phyloP scores from a whole-genome alignment of 2,113 vertebrate genomes.

The Labeo rohita region DNA sequence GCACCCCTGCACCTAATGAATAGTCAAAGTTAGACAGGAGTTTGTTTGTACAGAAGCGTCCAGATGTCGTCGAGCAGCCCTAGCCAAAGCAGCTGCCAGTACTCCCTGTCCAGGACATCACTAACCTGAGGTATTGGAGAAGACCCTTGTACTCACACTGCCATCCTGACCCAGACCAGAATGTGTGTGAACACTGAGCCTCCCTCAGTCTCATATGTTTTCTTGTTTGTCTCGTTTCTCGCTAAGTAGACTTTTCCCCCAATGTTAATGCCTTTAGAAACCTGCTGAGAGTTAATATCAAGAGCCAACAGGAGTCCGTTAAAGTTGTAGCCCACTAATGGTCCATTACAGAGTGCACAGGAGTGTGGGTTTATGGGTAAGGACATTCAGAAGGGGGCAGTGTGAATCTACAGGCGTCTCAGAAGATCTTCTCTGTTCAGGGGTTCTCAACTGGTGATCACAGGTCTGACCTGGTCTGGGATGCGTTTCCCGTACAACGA shows the following conservation, averaged over 20 bases:
- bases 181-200: background rate
- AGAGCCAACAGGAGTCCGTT: conserved; percentile 52
- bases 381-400: conserved; percentile 55
- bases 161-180: background rate
- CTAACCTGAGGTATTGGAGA: background rate
- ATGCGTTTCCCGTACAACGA: too few species aligned
- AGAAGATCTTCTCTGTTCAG: background rate
- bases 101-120: background rate
- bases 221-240: conserved; percentile 26
- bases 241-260: conserved; percentile 36
- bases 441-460: too few species aligned
- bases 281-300: conserved; percentile 51
- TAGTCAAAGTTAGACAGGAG: conserved; percentile 47
- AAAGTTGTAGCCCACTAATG: conserved; percentile 29
- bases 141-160: background rate
- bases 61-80: conserved; percentile 13
- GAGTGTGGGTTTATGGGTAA: conserved; percentile 8
- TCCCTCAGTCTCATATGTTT: background rate
- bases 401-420: conserved; percentile 31
- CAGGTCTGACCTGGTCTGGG: too few species aligned
- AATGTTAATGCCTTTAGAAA: conserved; percentile 48
- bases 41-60: conserved; percentile 41
- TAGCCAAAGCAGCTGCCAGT: background rate
- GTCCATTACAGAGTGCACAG: conserved; percentile 34
- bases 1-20: conserved; percentile 50